Evolutionary conservation across 37 sponge, comb jelly and placozoan species (phyloP), one percentile per base, ranked within the genome.

Genomic region (Axinella damicornis): DNA sequence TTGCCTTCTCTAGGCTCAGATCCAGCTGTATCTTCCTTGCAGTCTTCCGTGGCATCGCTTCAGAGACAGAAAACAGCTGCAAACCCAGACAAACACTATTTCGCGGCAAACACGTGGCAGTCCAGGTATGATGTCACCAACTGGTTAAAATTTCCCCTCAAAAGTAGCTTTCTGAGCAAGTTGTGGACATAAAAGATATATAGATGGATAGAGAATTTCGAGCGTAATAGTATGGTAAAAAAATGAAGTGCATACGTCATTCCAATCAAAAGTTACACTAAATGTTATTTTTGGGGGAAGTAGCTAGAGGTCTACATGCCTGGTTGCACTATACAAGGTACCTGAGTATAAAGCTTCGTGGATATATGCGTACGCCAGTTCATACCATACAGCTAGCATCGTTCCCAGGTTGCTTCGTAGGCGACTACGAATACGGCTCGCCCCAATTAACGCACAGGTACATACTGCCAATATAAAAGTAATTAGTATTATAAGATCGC

Each of bases 21-120:
- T 73, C 76, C 30, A 73, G 46, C 46, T 39, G 57, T 74, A 53
- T 80, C 70, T 80, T 32, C 53, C 75, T 73, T 76, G 73, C 80
- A 39, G 81, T 34, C 74, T 80, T 87, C n/a, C 76, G 67, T 66
- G 88, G 88, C 88, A 87, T 87, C 52, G 19, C 53, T 54, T 54
- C 40, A 57, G 25, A 66, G 28, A 66, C 56, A 54, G 25, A 64
- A 63, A 60, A 80, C 80, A 61, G 25, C 1, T 56, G 56, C 39
- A 28, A 46, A 46, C 31, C 17, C 66, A 32, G n/a, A 4, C 13
- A 65, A 17, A 30, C 41, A 28, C 72, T 24, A 36, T 57, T 38
- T 62, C 40, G 31, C 41, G 77, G 64, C 41, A 62, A 62, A 9
- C 36, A 62, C 40, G 77, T 63, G 77, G 77, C 34, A 61, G 14